Conservation (phyloP, 53 echinoderm and acorn worm genomes). For the Pentamera pediparva region DNA sequence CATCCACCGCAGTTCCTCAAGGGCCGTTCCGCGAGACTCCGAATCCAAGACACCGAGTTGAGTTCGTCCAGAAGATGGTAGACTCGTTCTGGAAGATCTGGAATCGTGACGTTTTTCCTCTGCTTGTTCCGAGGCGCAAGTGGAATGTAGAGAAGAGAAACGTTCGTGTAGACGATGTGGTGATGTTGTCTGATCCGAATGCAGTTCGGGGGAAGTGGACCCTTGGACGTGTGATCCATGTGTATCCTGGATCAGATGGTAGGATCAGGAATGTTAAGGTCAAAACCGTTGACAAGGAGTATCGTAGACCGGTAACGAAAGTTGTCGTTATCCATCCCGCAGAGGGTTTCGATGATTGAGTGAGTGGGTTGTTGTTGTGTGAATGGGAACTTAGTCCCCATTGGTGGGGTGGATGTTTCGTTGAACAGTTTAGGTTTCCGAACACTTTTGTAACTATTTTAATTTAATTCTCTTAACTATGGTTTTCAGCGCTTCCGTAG, state of each 20-base stretch:
- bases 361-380: not conserved
- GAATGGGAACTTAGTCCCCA: not conserved
- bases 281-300: conserved; percentile 19
- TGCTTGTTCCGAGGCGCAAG: conserved; percentile 39
- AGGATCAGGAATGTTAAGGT: conserved; percentile 46
- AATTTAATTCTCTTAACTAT: too few species aligned
- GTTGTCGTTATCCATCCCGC: conserved; percentile 47
- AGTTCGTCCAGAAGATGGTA: conserved; percentile 54
- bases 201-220: conserved; percentile 41
- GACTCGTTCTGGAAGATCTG: conserved; percentile 45
- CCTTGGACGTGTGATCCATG: conserved; percentile 42
- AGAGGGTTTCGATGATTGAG: conserved; percentile 37
- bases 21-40: conserved; percentile 38
- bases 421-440: not conserved
- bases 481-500: too few species aligned
- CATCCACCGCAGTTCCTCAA: conserved; percentile 34
- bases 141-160: conserved; percentile 57
- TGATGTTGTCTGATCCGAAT: conserved; percentile 40
- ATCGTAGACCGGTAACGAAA: conserved; percentile 42
- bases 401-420: not conserved
- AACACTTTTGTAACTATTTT: too few species aligned
- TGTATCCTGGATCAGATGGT: conserved; percentile 53
- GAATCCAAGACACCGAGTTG: conserved; percentile 43
- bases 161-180: conserved; percentile 50
- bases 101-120: conserved; percentile 45